A percentile compares a stretch with the other conserved stretches of the same genome.
Evolutionary conservation across 2,797 vertebrate species (phyloP).

Genomic region (Ataeniobius toweri): DNA sequence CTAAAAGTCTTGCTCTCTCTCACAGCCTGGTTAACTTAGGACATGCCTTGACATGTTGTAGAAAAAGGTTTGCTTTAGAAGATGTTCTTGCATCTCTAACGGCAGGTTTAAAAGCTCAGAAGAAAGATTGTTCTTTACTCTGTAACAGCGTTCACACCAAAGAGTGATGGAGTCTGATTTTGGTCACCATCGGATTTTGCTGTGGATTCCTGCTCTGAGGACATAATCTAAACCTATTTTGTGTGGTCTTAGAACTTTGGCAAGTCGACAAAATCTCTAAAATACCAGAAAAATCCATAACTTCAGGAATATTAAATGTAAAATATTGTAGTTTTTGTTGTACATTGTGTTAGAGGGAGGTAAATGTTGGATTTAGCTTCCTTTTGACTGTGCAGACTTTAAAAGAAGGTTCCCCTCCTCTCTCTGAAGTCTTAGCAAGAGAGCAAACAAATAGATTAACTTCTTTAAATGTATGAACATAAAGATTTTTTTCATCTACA

Average conservation of each 20-base stretch:
- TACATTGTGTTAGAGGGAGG: not conserved
- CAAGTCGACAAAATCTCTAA: not conserved
- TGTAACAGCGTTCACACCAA: not conserved
- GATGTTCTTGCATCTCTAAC: not conserved
- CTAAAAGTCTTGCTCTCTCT: not conserved
- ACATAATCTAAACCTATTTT: not conserved
- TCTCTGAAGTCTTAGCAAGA: not conserved
- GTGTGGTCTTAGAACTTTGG: not conserved
- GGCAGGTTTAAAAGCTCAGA: too few species aligned
- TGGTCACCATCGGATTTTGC: not conserved
- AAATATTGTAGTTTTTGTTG: not conserved
- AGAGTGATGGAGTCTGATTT: not conserved
- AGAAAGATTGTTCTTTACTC: not conserved
- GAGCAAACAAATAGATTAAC: slow-evolving; percentile 2
- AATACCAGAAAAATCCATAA: not conserved
- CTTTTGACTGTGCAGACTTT: not conserved
- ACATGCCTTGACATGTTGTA: not conserved
- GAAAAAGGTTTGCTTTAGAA: not conserved
- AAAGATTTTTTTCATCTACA: not conserved
- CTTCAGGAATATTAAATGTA: not conserved
- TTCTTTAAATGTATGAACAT: slow-evolving; percentile 4
- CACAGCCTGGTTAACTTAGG: too few species aligned
- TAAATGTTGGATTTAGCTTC: not conserved
- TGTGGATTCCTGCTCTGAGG: not conserved
- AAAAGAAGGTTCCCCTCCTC: not conserved